Percentiles rank a stretch among this genome's conserved stretches.
Conservation (phyloP, 1,140 invertebrate species). For the Hydropsyche tenuis region DNA sequence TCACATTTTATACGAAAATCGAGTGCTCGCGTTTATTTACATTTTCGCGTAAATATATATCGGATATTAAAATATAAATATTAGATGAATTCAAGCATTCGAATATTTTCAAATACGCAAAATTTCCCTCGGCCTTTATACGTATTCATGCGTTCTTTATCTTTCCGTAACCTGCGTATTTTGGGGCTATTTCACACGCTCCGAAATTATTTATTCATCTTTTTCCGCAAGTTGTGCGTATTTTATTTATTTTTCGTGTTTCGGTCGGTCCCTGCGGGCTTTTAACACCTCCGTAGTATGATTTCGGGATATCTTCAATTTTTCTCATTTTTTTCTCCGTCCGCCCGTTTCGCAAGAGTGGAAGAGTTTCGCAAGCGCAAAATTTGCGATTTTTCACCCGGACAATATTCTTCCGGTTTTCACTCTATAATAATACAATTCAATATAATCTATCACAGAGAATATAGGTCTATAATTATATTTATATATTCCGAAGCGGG, state of each 20-base stretch:
- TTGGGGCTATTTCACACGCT: neutral
- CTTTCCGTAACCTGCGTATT: neutral
- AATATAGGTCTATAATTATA: no score
- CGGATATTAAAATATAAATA: no score
- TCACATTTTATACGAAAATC: no score
- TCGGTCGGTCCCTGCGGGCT: conserved; percentile 2
- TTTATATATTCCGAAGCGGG: neutral
- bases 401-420: no score
- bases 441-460: no score
- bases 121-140: neutral
- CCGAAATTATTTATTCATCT: conserved; percentile 10
- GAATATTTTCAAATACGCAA: no score
- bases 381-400: no score
- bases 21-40: no score
- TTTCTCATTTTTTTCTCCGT: conserved; percentile 7
- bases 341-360: neutral
- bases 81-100: no score
- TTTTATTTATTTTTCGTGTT: conserved; percentile 23
- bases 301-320: neutral
- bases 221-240: conserved; percentile 3
- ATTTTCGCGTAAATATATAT: no score
- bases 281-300: conserved; percentile 21
- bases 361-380: no score
- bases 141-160: neutral
- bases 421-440: no score